Evolutionary conservation across 2,113 vertebrate species (phyloP), one percentile per base, ranked within the genome.

Genomic region (Raphicerus campestris): DNA sequence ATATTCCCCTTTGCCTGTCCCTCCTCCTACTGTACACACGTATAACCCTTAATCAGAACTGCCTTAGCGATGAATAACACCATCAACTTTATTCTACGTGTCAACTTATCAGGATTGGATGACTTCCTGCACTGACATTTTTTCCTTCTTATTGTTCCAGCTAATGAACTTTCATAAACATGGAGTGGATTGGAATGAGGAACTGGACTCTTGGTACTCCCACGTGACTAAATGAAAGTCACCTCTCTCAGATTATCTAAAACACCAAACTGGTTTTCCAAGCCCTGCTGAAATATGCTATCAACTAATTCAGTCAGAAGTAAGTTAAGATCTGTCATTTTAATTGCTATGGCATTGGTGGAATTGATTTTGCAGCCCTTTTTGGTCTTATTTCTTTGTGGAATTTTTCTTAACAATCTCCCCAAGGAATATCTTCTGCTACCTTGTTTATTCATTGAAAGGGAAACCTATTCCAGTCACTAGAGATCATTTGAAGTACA

Each of bases 231-330:
- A 60, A 91, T 95, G 95, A 97, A 98, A 97, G 97, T 97, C 95
- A 97, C 97, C 97, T 97, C 77, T 97, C 93, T 96, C 66, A 35
- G 88, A 97, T 91, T 97, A 95, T 94, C 84, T 98, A 88, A 89
- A 98, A 86, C 81, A 92, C 47, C 45, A 96, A 97, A 97, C 97
- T 97, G 96, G 97, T 98, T 98, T 97, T 95, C 97, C 92, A 95
- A 97, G 96, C 70, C 85, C 77, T 78, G 88, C n/a, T 97, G 61
- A 96, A 96, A 91, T 90, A 95, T 83, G 81, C 83, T 93, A 78
- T 97, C 78, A 95, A 84, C 87, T 42, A 94, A 47, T 87, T 97
- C 51, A 78, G 51, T 75, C 19, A 20, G 87, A 77, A 97, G 49
- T 89, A 93, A 90, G 93, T 97, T 90, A 81, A 96, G 66, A 97